These are phyloP conservation scores for Neotoxoptera formosana DNA, from an alignment of 1,140 invertebrate genomes.

Conservation along the genomic window DNA sequence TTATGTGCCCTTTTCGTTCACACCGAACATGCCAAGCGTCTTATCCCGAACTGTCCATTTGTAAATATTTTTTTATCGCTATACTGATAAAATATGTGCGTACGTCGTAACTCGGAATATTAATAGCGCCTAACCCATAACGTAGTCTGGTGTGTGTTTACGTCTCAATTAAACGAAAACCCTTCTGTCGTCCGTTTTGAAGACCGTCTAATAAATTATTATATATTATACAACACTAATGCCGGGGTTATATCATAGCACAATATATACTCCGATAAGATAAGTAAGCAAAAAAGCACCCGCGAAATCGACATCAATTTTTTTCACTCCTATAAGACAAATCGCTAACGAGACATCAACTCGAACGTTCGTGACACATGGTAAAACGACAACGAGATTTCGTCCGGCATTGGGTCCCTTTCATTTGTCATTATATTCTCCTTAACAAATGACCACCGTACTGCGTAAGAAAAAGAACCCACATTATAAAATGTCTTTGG, in stretches of 20 bases:
- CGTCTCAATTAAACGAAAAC: constrained; percentile 7
- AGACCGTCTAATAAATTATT: not conserved
- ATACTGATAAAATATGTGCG: not conserved
- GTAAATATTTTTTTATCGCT: not conserved
- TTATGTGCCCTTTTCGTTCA: not conserved
- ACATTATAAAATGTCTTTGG: not conserved
- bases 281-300: constrained; percentile 30
- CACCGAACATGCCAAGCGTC: not conserved
- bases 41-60: not conserved
- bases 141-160: not conserved
- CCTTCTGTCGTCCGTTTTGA: not conserved
- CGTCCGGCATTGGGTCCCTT: not conserved
- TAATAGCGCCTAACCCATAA: not conserved
- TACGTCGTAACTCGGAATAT: not conserved
- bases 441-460: constrained; percentile 18
- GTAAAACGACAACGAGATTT: constrained; percentile 17
- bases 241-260: not conserved
- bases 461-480: not conserved
- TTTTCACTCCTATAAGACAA: not conserved
- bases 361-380: constrained; percentile 15
- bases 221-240: not conserved
- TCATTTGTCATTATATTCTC: constrained; percentile 44
- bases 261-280: not conserved
- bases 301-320: constrained; percentile 36
- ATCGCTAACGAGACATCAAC: constrained; percentile 40